Evolutionary conservation across 2,888 invertebrate species (phyloP).

Genomic region (Lasius fuliginosus): DNA sequence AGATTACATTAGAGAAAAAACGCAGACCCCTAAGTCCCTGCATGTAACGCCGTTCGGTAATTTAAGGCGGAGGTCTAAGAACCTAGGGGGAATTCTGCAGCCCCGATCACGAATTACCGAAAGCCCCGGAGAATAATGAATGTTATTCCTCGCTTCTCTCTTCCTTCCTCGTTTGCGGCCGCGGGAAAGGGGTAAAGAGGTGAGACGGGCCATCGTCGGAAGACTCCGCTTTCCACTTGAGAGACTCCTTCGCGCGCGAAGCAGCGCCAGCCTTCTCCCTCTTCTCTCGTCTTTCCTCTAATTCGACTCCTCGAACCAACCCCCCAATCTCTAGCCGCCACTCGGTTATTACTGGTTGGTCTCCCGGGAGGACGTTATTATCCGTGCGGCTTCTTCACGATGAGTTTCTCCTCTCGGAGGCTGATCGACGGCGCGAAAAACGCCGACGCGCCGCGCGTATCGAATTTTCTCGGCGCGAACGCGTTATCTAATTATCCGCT

Average conservation of each 20-base stretch:
- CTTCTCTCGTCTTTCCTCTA: slow-evolving; percentile 64
- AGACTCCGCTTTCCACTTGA: slow-evolving; percentile 49
- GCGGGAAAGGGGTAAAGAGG: slow-evolving; percentile 37
- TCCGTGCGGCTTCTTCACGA: slow-evolving; percentile 78
- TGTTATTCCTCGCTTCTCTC: slow-evolving; percentile 50
- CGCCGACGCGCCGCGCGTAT: slow-evolving; percentile 63
- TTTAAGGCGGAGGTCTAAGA: slow-evolving; percentile 47
- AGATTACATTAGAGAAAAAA: slow-evolving; percentile 55
- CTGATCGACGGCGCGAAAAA: slow-evolving; percentile 79
- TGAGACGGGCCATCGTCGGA: slow-evolving; percentile 31
- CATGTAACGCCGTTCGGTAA: slow-evolving; percentile 48
- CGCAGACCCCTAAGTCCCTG: not conserved
- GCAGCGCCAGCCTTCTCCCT: slow-evolving; percentile 13
- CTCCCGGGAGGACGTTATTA: slow-evolving; percentile 82
- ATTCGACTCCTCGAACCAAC: slow-evolving; percentile 75
- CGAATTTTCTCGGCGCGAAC: slow-evolving; percentile 50
- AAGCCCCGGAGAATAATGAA: slow-evolving; percentile 56
- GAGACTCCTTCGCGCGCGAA: slow-evolving; percentile 40
- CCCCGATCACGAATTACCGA: slow-evolving; percentile 54
- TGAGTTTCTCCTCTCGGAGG: slow-evolving; percentile 74
- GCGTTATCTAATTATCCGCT: slow-evolving; percentile 68
- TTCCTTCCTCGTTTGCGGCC: not conserved
- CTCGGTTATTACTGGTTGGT: slow-evolving; percentile 81
- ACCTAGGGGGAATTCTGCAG: slow-evolving; percentile 26
- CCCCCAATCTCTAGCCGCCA: slow-evolving; percentile 76